phyloP scores from a whole-genome alignment of 2,797 vertebrate genomes.

The Diplodus sargus region DNA sequence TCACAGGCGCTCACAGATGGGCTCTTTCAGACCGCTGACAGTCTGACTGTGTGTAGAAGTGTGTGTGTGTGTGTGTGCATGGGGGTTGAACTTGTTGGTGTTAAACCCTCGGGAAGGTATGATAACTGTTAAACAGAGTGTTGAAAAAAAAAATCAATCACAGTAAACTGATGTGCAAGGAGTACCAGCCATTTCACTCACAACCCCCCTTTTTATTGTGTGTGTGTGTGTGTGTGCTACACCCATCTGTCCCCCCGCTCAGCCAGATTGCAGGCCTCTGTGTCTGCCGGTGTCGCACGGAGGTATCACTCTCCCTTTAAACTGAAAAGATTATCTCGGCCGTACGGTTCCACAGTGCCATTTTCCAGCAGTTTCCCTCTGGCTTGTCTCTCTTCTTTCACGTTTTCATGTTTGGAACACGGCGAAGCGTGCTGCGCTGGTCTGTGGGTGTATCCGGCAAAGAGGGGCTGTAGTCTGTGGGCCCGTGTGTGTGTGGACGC shows the following conservation, averaged over 20 bases:
- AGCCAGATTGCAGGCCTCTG: constrained; percentile 55
- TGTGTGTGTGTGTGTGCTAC: constrained; percentile 26
- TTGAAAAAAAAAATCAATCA: constrained; percentile 61
- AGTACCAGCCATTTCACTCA: constrained; percentile 30
- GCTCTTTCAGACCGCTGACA: constrained; percentile 68
- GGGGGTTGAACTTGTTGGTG: constrained; percentile 41
- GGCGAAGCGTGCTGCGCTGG: background rate
- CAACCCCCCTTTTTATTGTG: constrained; percentile 8
- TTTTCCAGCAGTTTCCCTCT: constrained; percentile 36
- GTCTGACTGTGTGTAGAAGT: background rate
- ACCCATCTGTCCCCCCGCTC: constrained; percentile 70
- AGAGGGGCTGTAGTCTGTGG: constrained; percentile 32
- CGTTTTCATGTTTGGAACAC: constrained; percentile 13
- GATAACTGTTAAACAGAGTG: constrained; percentile 46
- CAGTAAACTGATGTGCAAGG: constrained; percentile 60
- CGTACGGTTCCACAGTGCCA: constrained; percentile 17
- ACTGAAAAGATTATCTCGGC: constrained; percentile 37
- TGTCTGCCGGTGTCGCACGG: constrained; percentile 38
- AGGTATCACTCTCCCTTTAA: constrained; percentile 50
- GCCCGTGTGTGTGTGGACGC: constrained; percentile 39
- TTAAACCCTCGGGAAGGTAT: constrained; percentile 39
- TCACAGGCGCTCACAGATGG: constrained; percentile 78
- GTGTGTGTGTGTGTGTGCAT: constrained; percentile 12
- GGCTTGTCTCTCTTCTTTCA: background rate
- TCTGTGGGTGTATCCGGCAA: constrained; percentile 24